These are phyloP conservation scores for Drepana falcataria DNA, from an alignment of 2,888 invertebrate species.

Conservation along the genomic window DNA sequence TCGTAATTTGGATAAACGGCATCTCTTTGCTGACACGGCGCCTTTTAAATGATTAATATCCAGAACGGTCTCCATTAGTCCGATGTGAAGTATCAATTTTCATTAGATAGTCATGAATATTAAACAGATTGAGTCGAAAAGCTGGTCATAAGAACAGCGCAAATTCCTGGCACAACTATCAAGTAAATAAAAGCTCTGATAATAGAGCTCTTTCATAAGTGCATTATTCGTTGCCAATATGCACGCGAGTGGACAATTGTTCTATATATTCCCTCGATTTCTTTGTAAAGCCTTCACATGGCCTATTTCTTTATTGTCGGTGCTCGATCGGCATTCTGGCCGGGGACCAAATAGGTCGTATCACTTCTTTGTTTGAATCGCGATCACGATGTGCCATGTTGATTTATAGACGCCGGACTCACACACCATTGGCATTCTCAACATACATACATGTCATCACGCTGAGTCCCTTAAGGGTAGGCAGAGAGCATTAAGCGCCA, in stretches of 20 bases:
- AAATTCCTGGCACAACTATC: not conserved
- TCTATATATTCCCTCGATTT: not conserved
- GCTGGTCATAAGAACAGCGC: not conserved
- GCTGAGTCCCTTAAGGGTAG: too few relatives aligned
- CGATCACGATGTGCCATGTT: constrained; percentile 13
- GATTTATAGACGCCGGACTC: constrained; percentile 12
- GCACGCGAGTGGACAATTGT: constrained; percentile 1
- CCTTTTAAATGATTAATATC: not conserved
- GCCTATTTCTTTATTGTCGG: constrained; percentile 9
- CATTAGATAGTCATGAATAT: not conserved
- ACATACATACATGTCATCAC: constrained; percentile 1
- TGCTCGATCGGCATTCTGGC: constrained; percentile 29
- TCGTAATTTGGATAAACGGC: not conserved
- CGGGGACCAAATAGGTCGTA: constrained; percentile 36
- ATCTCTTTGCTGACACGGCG: not conserved
- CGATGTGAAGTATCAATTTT: not conserved
- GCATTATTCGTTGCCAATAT: not conserved
- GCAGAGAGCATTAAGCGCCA: too few relatives aligned
- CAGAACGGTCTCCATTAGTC: too few relatives aligned
- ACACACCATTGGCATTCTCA: constrained; percentile 4
- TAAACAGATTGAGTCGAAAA: not conserved
- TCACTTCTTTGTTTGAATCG: constrained; percentile 20
- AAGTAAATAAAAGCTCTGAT: not conserved
- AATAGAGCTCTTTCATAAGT: not conserved
- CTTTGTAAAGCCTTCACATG: constrained; percentile 3